phyloP scores from a whole-genome alignment of 2,797 vertebrate species.

The Scleropages formosus region DNA sequence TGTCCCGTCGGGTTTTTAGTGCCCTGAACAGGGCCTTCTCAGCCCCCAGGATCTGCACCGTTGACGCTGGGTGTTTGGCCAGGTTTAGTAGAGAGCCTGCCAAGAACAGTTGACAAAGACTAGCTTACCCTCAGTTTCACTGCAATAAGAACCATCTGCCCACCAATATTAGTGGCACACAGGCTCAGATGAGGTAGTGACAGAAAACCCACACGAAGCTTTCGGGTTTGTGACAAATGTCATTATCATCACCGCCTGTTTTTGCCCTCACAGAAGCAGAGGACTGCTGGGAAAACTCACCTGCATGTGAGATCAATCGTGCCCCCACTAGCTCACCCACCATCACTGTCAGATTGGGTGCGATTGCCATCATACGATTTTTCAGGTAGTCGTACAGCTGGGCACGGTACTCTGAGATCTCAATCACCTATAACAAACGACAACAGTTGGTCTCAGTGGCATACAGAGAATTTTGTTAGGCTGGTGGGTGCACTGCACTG shows the following conservation, averaged over 20 bases:
- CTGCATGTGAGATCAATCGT: constrained; percentile 92
- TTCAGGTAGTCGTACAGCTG: constrained; percentile 96
- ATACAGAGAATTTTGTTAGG: too few species aligned
- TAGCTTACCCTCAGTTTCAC: not conserved
- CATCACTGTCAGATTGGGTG: constrained; percentile 93
- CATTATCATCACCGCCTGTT: constrained; percentile 63
- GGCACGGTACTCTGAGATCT: constrained; percentile 91
- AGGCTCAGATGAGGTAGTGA: constrained; percentile 96
- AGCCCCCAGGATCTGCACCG: constrained; percentile 93
- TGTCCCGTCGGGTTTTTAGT: constrained; percentile 89
- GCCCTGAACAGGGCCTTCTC: constrained; percentile 97
- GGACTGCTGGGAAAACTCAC: constrained; percentile 56
- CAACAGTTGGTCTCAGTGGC: too few species aligned
- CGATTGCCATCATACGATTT: constrained; percentile 98
- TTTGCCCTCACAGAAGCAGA: not conserved
- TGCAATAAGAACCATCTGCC: not conserved
- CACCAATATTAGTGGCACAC: not conserved
- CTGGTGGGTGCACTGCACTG: too few species aligned
- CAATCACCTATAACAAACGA: constrained; percentile 79
- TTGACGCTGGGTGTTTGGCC: constrained; percentile 96
- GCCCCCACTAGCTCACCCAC: constrained; percentile 96
- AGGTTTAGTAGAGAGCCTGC: constrained; percentile 92
- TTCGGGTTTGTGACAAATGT: constrained; percentile 59
- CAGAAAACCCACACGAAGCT: constrained; percentile 63
- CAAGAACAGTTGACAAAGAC: too few species aligned